Base-by-base conservation (phyloP, 2,888 invertebrate species). In the Rotaria socialis region DNA sequence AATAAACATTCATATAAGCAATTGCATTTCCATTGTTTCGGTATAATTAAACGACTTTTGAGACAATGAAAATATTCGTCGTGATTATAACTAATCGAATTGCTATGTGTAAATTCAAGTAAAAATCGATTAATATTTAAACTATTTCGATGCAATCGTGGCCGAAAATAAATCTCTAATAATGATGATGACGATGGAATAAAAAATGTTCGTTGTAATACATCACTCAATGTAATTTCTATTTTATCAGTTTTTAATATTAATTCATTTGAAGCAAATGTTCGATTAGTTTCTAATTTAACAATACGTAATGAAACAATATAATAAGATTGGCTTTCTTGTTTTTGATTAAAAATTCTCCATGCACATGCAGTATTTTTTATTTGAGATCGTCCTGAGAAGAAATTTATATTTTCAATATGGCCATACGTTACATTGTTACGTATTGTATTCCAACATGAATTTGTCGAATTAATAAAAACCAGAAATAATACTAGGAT, bases 21-120 rank as follows among this genome's bases (percentile, higher is more conserved):
- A 80, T 80, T 80, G n/a, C 80, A 80, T 47, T 80, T 43, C 80
- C 80, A 80, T 47, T 80, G 43, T 80, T 80, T 80, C 2, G 80
- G 47, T 10, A 80, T 80, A 24, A 47, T 11, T 47, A 47, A 14
- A 10, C 43, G 24, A 47, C 47, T 80, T 80, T 24, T 80, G 6
- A 6, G 0, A 19, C 80, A 80, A 47, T 43, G 43, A 80, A 80
- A 80, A 80, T 80, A 80, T n/a, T 80, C n/a, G 11, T 24, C 47
- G 35, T 47, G n/a, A 35, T 67, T 43, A 24, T 43, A 50, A 27
- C 19, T n/a, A 19, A 22, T 27, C 4, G 47, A 47, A n/a, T 24
- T n/a, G 24, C 47, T 19, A 80, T 43, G n/a, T 4, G n/a, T 14
- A 80, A 47, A 80, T 80, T 80, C 80, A 14, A 80, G 22, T n/a